These are phyloP conservation scores for Cephus nigrinus DNA, from an alignment of 2,888 invertebrate genomes.

Conservation along the genomic window DNA sequence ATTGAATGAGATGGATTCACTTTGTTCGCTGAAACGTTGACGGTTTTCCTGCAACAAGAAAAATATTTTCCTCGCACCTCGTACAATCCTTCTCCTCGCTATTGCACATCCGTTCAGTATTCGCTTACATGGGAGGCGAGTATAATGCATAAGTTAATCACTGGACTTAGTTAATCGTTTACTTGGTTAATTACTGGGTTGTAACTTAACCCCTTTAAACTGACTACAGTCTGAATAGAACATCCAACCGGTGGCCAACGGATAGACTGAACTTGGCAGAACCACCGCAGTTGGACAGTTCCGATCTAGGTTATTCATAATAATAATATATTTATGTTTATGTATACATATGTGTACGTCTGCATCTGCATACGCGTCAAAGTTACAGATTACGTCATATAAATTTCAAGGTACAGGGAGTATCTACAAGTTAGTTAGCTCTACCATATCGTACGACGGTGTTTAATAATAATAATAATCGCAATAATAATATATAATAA, in stretches of 20 bases:
- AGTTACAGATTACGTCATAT: slow-evolving; percentile 52
- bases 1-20: slow-evolving; percentile 44
- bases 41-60: slow-evolving; percentile 48
- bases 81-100: slow-evolving; percentile 13
- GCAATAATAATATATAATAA: neutral
- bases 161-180: neutral
- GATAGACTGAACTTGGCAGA: neutral
- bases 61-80: slow-evolving; percentile 48
- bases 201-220: neutral
- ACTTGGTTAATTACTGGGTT: neutral
- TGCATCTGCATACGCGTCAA: slow-evolving; percentile 32
- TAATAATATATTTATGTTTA: slow-evolving; percentile 23
- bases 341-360: slow-evolving; percentile 25
- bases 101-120: neutral
- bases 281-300: neutral
- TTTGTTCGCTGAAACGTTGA: slow-evolving; percentile 36
- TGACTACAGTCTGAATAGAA: neutral
- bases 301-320: neutral
- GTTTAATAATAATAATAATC: slow-evolving; percentile 10
- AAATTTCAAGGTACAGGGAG: slow-evolving; percentile 63
- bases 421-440: slow-evolving; percentile 52
- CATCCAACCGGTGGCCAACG: neutral
- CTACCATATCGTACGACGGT: slow-evolving; percentile 44
- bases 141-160: neutral
- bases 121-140: neutral